Evolutionary conservation across 2,888 invertebrate species (phyloP).

Genomic region (Priocnemis perturbator): DNA sequence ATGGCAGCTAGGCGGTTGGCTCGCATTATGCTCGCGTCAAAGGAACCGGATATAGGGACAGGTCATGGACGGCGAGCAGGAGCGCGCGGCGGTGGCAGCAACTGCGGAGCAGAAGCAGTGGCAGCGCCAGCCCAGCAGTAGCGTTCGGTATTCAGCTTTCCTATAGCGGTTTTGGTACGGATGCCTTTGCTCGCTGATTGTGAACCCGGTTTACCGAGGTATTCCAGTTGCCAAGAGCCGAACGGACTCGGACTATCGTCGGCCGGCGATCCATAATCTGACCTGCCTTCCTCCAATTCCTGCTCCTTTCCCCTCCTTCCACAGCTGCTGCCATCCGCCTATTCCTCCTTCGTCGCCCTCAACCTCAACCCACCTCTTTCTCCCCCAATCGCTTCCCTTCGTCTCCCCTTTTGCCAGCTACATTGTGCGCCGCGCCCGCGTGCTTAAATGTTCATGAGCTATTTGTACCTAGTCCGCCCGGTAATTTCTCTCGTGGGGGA

Average conservation of each 20-base stretch:
- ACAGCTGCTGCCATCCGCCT: neutral
- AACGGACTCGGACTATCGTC: conserved; percentile 26
- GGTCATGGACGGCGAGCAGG: conserved; percentile 44
- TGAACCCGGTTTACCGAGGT: conserved; percentile 53
- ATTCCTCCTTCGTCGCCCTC: neutral
- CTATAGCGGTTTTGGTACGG: conserved; percentile 45
- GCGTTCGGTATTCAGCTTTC: conserved; percentile 55
- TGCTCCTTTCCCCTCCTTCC: conserved; percentile 7
- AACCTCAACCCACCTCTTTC: neutral
- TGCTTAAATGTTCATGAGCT: too few relatives aligned
- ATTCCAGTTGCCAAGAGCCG: conserved; percentile 38
- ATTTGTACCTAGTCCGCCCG: too few relatives aligned
- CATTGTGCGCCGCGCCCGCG: too few relatives aligned
- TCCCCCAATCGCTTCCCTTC: neutral
- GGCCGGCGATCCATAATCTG: conserved; percentile 49
- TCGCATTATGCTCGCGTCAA: conserved; percentile 49
- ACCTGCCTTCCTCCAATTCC: conserved; percentile 22
- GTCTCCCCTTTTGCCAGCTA: neutral
- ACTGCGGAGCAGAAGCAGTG: conserved; percentile 20
- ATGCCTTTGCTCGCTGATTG: conserved; percentile 50
- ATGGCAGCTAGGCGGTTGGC: neutral
- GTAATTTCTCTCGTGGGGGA: too few relatives aligned
- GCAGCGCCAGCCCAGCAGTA: conserved; percentile 4
- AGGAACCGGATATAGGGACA: conserved; percentile 51
- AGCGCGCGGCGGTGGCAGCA: neutral